Base-by-base conservation (phyloP, 2,888 invertebrate genomes). In the Saturnia japonica region DNA sequence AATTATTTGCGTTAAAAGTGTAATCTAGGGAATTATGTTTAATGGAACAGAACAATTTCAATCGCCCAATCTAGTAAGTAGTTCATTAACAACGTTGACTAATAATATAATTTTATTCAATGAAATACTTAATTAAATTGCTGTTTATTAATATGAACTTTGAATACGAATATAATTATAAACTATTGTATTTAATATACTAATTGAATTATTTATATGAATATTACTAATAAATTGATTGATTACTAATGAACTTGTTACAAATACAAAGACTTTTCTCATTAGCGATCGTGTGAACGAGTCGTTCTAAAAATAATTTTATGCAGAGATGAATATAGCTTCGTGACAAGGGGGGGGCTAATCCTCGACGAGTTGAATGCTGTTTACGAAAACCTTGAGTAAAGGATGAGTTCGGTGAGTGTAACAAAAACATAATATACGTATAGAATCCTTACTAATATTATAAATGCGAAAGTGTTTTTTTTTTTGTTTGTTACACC, bases 231-330 rank as follows among this genome's bases (percentile, higher is more conserved):
- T n/a, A n/a, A n/a, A n/a, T n/a, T n/a, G n/a, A n/a, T n/a, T n/a
- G n/a, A n/a, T n/a, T n/a, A n/a, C n/a, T n/a, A n/a, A n/a, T 47
- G 47, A 47, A 47, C 47, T 19, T 47, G 19, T 47, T 54, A 34
- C 22, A n/a, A 14, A 68, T 25, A 42, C 14, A 57, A 68, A 43
- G 40, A 60, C 43, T 34, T 25, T n/a, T 28, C 57, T 14, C 25
- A 28, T 40, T 64, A 16, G 64, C 64, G 34, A 25, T 25, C 22
- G 64, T 64, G 34, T n/a, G n/a, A 64, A 40, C 64, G 64, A n/a
- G 64, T 64, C 40, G n/a, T 34, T 64, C 64, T 64, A 64, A 64
- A 64, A 64, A 64, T 64, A 64, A 40, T 64, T 57, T 57, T 28
- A 64, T 22, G 64, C n/a, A 12, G 64, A 34, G 40, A 64, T 64